Percentiles rank a stretch among this genome's conserved stretches.
Evolutionary conservation across 2,888 invertebrate species (phyloP).

Genomic region (Machimus atricapillus): DNA sequence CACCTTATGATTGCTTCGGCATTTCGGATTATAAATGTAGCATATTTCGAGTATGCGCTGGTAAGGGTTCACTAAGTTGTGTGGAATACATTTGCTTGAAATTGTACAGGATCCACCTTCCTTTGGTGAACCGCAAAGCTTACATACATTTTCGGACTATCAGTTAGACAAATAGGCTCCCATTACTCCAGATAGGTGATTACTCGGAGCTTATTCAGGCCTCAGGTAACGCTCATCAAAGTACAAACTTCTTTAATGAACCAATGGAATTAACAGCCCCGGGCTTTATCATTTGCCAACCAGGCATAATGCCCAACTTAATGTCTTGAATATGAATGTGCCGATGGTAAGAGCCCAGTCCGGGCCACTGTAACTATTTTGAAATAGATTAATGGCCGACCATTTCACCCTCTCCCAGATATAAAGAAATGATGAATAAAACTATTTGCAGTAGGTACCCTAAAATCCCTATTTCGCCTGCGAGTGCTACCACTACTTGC

Average conservation of each 20-base stretch:
- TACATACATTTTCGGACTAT: slow-evolving; percentile 22
- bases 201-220: slow-evolving; percentile 37
- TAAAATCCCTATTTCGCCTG: not conserved
- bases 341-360: slow-evolving; percentile 1
- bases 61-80: not conserved
- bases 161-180: slow-evolving; percentile 38
- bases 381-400: slow-evolving; percentile 33
- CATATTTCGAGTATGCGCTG: not conserved
- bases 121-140: not conserved
- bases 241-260: slow-evolving; percentile 40
- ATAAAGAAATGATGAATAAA: slow-evolving; percentile 39
- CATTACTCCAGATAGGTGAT: slow-evolving; percentile 35
- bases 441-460: slow-evolving; percentile 31
- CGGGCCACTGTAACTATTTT: slow-evolving; percentile 19
- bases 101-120: not conserved
- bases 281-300: slow-evolving; percentile 35
- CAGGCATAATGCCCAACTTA: slow-evolving; percentile 36
- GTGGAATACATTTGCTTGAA: not conserved
- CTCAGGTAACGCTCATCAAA: slow-evolving; percentile 32
- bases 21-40: slow-evolving; percentile 3
- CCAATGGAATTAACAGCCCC: slow-evolving; percentile 33
- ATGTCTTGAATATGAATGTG: slow-evolving; percentile 38
- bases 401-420: not conserved
- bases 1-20: not conserved
- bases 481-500: not conserved